These are phyloP conservation scores for Stenotaenia linearis DNA, from an alignment of 2,888 invertebrate genomes.

Conservation along the genomic window DNA sequence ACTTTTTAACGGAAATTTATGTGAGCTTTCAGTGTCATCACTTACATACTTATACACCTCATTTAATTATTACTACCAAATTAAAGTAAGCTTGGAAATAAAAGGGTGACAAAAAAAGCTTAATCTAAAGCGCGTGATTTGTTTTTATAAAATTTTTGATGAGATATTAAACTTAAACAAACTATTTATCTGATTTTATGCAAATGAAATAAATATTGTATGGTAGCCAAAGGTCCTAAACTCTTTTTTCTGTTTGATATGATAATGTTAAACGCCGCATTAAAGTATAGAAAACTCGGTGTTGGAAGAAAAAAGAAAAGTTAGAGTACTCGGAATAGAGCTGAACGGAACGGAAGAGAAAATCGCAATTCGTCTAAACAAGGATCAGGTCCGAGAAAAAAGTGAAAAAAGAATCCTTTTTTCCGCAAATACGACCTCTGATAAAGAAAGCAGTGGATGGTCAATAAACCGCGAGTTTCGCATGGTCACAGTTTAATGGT, in stretches of 20 bases:
- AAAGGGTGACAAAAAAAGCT: no score
- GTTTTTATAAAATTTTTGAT: no score
- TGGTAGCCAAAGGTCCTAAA: not conserved
- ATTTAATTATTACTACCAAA: no score
- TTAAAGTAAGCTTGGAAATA: no score
- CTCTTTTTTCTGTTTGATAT: not conserved
- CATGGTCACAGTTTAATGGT: conserved; percentile 2
- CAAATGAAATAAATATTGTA: conserved; percentile 19
- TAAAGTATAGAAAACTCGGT: not conserved
- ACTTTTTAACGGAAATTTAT: not conserved
- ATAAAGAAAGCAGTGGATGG: conserved; percentile 11
- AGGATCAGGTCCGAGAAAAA: not conserved
- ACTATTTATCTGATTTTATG: not conserved
- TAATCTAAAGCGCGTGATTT: no score
- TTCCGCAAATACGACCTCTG: conserved; percentile 3
- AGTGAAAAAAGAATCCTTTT: not conserved
- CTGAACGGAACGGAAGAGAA: no score
- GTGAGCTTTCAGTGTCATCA: not conserved
- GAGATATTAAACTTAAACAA: not conserved
- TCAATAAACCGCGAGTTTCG: conserved; percentile 6
- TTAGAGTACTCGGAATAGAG: not conserved
- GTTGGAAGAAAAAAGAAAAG: not conserved
- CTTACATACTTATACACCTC: not conserved
- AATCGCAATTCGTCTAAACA: no score
- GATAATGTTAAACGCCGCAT: not conserved